Conservation (phyloP, 2,888 invertebrate genomes). For the Synergus umbraculus region DNA sequence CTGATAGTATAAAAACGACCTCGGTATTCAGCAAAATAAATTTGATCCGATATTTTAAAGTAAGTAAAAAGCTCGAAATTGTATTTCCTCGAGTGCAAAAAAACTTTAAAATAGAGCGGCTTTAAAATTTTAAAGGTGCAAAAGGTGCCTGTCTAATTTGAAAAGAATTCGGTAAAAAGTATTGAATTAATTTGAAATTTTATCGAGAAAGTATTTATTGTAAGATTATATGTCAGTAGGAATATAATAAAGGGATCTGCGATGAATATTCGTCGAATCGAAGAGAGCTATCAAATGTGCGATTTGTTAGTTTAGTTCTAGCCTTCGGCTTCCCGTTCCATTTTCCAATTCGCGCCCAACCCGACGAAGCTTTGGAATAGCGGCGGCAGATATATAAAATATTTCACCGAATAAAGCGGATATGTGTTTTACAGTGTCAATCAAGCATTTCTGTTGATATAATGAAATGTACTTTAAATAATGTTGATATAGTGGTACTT, state of each 20-base stretch:
- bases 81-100: too few relatives aligned
- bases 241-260: constrained; percentile 24
- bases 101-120: too few relatives aligned
- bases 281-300: not conserved
- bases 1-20: not conserved
- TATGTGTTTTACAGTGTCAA: not conserved
- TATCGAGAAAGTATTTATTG: not conserved
- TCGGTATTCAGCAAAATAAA: not conserved
- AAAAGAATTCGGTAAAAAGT: not conserved
- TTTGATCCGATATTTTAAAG: too few relatives aligned
- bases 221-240: not conserved
- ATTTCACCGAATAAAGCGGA: not conserved
- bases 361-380: not conserved
- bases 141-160: too few relatives aligned
- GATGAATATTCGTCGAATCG: constrained; percentile 25
- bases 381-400: constrained; percentile 10
- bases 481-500: not conserved
- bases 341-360: constrained; percentile 28
- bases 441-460: constrained; percentile 18
- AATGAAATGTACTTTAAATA: not conserved
- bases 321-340: not conserved
- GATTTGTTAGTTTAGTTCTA: constrained; percentile 33
- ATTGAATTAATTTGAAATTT: not conserved
- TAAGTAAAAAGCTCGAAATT: too few relatives aligned
- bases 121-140: too few relatives aligned